Evolutionary conservation across 2,797 vertebrate species (phyloP).

Genomic region (Thaleichthys pacificus): DNA sequence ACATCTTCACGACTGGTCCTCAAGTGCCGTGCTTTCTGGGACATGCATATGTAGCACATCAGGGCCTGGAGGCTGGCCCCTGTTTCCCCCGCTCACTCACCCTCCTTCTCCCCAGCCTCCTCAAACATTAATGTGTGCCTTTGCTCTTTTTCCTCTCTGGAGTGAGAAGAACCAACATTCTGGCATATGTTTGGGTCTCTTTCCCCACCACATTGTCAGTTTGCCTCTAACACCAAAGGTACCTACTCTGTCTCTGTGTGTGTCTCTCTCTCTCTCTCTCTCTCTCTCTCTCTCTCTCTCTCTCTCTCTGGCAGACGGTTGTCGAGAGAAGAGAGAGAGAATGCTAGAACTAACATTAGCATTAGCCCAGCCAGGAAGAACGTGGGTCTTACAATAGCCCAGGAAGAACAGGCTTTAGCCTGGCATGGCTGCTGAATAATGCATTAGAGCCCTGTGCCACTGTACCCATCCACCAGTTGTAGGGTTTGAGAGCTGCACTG

Average conservation of each 20-base stretch:
- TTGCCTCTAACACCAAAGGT: slow-evolving; percentile 26
- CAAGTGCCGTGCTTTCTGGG: slow-evolving; percentile 46
- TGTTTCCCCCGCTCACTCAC: slow-evolving; percentile 19
- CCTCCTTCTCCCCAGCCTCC: slow-evolving; percentile 29
- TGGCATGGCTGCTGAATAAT: slow-evolving; percentile 72
- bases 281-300: neutral
- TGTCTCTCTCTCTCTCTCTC: slow-evolving; percentile 1
- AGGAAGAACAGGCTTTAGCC: slow-evolving; percentile 59
- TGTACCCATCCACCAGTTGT: slow-evolving; percentile 57
- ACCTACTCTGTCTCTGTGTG: neutral
- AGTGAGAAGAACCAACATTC: neutral
- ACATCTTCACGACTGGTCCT: slow-evolving; percentile 43
- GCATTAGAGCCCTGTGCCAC: slow-evolving; percentile 42
- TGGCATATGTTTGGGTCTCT: slow-evolving; percentile 35
- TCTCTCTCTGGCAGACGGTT: slow-evolving; percentile 9
- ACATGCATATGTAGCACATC: slow-evolving; percentile 53
- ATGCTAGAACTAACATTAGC: neutral
- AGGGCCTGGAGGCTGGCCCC: slow-evolving; percentile 40
- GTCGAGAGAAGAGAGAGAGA: slow-evolving; percentile 14
- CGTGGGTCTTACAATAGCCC: slow-evolving; percentile 24
- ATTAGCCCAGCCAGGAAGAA: slow-evolving; percentile 14
- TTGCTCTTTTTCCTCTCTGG: slow-evolving; percentile 9
- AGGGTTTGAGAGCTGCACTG: slow-evolving; percentile 56
- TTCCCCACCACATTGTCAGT: slow-evolving; percentile 29
- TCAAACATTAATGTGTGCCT: slow-evolving; percentile 56